Base-by-base conservation (phyloP, 2,797 vertebrate genomes). In the Pangasius djambal region DNA sequence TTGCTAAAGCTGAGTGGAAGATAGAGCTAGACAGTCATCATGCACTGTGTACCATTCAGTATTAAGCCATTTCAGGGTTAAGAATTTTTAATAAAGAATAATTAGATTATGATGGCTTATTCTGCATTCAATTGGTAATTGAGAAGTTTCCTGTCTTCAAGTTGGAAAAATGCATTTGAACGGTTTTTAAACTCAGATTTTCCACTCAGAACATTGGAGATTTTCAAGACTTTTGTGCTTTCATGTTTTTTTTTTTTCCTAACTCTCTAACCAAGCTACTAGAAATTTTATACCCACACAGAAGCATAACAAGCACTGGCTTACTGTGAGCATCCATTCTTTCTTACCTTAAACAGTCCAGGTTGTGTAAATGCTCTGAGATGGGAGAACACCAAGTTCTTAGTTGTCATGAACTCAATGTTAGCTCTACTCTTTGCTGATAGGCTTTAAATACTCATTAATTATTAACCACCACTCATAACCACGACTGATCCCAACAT, bases 381-480 rank as follows among this genome's bases (percentile, higher is more conserved):
- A 55, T 82, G 28, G 48, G 6, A 28, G 10, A 82, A 40, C 6
- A 61, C 22, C 5, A 59, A 7, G 34, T 37, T 52, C n/a, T 55
- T 28, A 82, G 34, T 61, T 82, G 57, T 61, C 79, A 52, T 78
- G 15, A 52, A 9, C 28, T 55, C 50, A 31, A 16, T 0, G 4
- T 52, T 78, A 78, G 44, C 9, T 28, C 74, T 52, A 52, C 6
- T 31, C 15, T 50, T 77, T 52, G 50, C 50, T 20, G 52, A 81
- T 83, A 44, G 22, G 55, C 22, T 82, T 61, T 37, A 37, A 37
- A 82, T 6, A 40, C 57, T 82, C 57, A 82, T 82, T 34, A 13
- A 83, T 83, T 63, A 83, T 83, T 83, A 83, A 83, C 81, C 25
- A 8, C 81, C 37, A 63, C 37, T 44, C 81, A 86, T 89, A 48